Percentiles rank a stretch among this genome's conserved stretches.
These are phyloP conservation scores for Motacilla tschutschensis DNA, from an alignment of 2,113 vertebrate genomes.

Conservation along the genomic window DNA sequence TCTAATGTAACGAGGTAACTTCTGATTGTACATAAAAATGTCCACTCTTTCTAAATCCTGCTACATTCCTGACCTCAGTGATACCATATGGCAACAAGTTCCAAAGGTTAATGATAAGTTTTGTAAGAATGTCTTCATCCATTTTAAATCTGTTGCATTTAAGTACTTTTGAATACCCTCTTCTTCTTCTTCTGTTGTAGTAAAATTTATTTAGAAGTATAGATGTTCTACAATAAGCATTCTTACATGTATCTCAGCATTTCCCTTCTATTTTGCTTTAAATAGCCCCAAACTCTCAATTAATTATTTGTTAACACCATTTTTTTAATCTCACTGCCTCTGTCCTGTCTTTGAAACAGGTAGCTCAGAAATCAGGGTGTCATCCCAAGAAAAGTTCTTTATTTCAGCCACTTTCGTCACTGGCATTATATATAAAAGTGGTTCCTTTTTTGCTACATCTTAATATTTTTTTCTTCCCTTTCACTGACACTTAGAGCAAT, in stretches of 20 bases:
- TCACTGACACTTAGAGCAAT: neutral
- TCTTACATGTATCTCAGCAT: neutral
- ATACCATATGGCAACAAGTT: neutral
- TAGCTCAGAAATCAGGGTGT: neutral
- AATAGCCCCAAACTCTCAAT: neutral
- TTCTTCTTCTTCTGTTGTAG: neutral
- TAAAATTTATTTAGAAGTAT: neutral
- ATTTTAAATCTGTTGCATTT: neutral
- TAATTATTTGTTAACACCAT: neutral
- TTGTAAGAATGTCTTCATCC: neutral
- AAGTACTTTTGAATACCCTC: neutral
- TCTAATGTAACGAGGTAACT: neutral
- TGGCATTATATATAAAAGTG: neutral
- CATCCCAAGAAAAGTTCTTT: neutral
- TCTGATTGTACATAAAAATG: constrained; percentile 7
- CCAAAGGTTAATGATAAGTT: constrained; percentile 11
- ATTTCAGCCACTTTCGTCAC: neutral
- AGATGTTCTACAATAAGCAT: neutral
- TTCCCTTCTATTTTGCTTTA: neutral
- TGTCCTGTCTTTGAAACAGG: neutral
- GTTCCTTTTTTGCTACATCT: neutral
- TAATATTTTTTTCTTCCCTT: neutral
- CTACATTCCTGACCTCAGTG: neutral
- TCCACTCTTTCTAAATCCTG: neutral
- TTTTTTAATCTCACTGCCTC: neutral